Base-by-base conservation (phyloP, 2,797 vertebrate species). In the Kryptolebias ocellatus region DNA sequence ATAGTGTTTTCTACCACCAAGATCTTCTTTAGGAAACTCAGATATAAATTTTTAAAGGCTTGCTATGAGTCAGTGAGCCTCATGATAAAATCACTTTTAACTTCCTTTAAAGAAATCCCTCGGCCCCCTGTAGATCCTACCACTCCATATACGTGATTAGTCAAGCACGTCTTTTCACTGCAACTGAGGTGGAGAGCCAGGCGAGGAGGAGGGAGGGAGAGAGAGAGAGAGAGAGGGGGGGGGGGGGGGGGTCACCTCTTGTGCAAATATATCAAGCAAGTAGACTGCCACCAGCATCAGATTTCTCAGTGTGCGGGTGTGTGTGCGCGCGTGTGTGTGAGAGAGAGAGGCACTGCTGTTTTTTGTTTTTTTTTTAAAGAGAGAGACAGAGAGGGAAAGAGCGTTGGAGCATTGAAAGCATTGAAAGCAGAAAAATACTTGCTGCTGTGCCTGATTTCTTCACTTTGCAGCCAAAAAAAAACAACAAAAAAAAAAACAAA, bases 241-340 rank as follows among this genome's bases (percentile, higher is more conserved):
- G 74, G 55, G 70, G 60, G 87, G 80, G 87, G 79, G 91, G 91
- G 89, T 91, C 89, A 94, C 92, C 93, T 94, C 94, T 94, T 94
- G 93, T 94, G 92, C 89, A 92, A 91, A 94, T 93, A 94, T 91
- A 94, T 93, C 92, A 94, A 88, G 87, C 91, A 89, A 87, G 88
- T 87, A 84, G 86, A 86, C 88, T 89, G 89, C 89, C 86, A 90
- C 64, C 85, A 87, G 92, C 92, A 89, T 94, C 93, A 94, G 88
- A 93, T 95, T 93, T 92, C 93, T 86, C 47, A 60, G 82, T 56
- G 76, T 50, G 63, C 65, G 72, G 66, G 71, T 53, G 83, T 39
- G 80, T 15, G 83, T 10, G 70, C 0, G 69, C 4, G 74, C 52
- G 72, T 44, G 77, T 61, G 71, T 51, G 58, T 5, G 67, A 17